These are phyloP conservation scores for Oreotrochilus melanogaster DNA, from an alignment of 2,113 vertebrate species.

Conservation along the genomic window DNA sequence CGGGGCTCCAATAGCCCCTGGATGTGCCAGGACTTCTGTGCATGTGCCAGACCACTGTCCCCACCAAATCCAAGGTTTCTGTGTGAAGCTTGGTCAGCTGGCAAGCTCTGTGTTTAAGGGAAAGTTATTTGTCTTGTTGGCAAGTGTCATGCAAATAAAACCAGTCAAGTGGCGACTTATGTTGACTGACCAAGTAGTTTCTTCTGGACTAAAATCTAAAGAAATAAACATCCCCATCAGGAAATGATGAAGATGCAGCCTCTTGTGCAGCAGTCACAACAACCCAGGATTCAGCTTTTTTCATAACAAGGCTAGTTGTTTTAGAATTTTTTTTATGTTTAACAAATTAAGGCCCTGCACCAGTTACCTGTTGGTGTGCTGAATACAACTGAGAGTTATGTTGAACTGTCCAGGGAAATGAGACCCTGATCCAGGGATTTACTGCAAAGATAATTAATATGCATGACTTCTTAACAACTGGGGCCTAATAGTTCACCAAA, in stretches of 20 bases:
- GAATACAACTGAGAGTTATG: not conserved
- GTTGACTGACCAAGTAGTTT: not conserved
- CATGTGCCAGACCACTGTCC: fast-evolving
- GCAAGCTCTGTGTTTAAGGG: not conserved
- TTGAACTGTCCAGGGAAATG: not conserved
- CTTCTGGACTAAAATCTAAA: not conserved
- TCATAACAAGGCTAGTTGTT: not conserved
- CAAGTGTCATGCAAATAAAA: conserved; percentile 2
- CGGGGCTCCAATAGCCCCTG: fast-evolving
- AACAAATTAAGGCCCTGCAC: not conserved
- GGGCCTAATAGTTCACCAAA: not conserved
- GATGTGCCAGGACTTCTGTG: not conserved
- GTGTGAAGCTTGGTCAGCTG: not conserved
- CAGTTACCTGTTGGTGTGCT: not conserved
- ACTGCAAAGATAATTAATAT: not conserved
- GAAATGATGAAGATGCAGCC: not conserved
- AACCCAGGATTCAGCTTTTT: not conserved
- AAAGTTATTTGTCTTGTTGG: not conserved
- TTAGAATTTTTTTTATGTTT: not conserved
- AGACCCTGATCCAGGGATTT: not conserved
- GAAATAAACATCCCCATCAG: not conserved
- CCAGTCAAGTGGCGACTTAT: not conserved
- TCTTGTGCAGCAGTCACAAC: not conserved
- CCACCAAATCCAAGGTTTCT: fast-evolving
- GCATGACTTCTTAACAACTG: not conserved